Percentiles rank a stretch among this genome's conserved stretches.
Conservation (phyloP, 2,888 invertebrate species). For the Ashinkailepas kermadecensis region DNA sequence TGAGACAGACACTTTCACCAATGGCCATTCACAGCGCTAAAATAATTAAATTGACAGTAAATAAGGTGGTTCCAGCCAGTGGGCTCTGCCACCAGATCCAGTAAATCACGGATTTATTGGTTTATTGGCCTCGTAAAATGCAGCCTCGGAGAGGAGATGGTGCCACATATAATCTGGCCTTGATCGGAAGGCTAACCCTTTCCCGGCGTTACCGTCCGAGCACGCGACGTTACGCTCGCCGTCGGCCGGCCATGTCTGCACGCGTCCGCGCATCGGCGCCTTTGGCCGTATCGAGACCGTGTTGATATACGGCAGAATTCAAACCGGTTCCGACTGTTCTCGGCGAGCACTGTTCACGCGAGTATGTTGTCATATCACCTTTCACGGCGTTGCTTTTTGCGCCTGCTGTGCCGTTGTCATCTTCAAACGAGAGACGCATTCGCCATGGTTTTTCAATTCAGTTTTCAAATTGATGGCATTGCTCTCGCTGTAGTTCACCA, state of each 20-base stretch:
- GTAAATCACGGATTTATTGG: constrained; percentile 14
- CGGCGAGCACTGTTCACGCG: too few species aligned
- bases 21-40: neutral
- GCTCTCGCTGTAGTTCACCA: neutral
- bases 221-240: too few species aligned
- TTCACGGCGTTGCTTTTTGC: neutral
- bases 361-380: constrained; percentile 14
- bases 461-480: neutral
- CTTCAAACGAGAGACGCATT: neutral
- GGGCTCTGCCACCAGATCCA: neutral
- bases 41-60: neutral
- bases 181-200: constrained; percentile 18
- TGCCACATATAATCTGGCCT: constrained; percentile 14
- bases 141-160: neutral
- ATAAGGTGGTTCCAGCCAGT: neutral
- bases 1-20: too few species aligned
- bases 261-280: too few species aligned
- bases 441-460: constrained; percentile 11
- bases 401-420: neutral
- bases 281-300: neutral
- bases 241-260: neutral
- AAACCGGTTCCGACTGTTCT: neutral
- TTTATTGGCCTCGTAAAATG: constrained; percentile 4
- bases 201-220: neutral
- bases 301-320: neutral